Evolutionary conservation across 1,140 invertebrate genomes (phyloP), one percentile per base, ranked within the genome.

Genomic region (Lepidurus arcticus): DNA sequence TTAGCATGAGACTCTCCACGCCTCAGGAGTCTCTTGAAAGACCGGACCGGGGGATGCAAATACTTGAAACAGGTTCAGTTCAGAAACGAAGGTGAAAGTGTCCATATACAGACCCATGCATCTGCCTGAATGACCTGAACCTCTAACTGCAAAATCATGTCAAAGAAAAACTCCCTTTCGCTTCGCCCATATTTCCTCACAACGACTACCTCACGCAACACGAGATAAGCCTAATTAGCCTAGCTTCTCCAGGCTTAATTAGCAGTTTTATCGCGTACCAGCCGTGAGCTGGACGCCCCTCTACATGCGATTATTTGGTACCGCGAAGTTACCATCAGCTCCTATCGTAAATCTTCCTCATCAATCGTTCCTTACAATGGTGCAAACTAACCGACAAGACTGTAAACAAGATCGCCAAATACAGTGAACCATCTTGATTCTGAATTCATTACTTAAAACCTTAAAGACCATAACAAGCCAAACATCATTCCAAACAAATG

Each of bases 41-140:
- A 34, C 34, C 34, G 34, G 34, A 34, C 34, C n/a, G 53, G 21
- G 53, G 53, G 16, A 65, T 21, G 6, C 53, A 65, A 65, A 65
- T n/a, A n/a, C 53, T 21, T 65, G 53, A 65, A 65, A 65, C 53
- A 65, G 53, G 53, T 65, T 65, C 53, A 65, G 16, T 65, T 9
- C 9, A 65, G 13, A 13, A 65, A 65, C 53, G 53, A 65, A 65
- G 53, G 53, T 65, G 53, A 65, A 65, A 65, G 53, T 65, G 34
- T 65, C 53, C 53, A 65, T 13, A 21, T 65, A 16, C 53, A n/a
- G 21, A 65, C 16, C 53, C 53, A 65, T 7, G 21, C 53, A 65
- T 65, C 53, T 65, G 53, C 53, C 53, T 65, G 21, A 65, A 65
- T 65, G 16, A 16, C 53, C 53, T 11, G 53, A 13, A 65, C 53